These are phyloP conservation scores for Brotogeris chrysoptera DNA, from an alignment of 2,797 vertebrate species.

Conservation along the genomic window DNA sequence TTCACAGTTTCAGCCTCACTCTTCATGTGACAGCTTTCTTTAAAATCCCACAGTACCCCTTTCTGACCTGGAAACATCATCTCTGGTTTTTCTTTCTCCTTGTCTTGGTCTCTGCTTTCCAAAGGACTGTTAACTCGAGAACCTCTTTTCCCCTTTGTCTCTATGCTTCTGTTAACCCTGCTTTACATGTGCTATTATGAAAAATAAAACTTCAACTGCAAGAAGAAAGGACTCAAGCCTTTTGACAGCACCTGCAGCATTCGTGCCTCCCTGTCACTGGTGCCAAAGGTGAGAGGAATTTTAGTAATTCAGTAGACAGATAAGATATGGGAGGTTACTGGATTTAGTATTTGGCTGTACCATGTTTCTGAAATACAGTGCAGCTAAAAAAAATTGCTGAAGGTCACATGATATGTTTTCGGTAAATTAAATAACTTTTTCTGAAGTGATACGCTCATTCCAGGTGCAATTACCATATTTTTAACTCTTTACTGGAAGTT, in stretches of 20 bases:
- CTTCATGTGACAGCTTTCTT: not conserved
- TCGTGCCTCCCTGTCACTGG: not conserved
- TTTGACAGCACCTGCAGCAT: not conserved
- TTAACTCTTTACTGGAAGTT: not conserved
- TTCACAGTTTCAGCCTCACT: not conserved
- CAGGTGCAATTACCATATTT: not conserved
- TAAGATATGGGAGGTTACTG: constrained; percentile 12
- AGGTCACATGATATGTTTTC: not conserved
- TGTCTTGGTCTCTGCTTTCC: not conserved
- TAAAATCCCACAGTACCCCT: not conserved
- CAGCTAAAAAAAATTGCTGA: not conserved
- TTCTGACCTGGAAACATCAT: constrained; percentile 8
- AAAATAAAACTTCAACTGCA: not conserved
- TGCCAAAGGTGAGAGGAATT: constrained; percentile 34
- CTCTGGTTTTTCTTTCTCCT: not conserved
- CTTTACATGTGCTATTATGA: not conserved
- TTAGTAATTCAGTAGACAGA: constrained; percentile 1
- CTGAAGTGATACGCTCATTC: not conserved
- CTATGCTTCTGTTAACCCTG: not conserved
- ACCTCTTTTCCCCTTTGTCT: not conserved
- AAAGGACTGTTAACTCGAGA: not conserved
- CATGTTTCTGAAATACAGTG: not conserved
- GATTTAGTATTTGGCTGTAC: constrained; percentile 14
- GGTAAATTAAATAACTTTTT: not conserved
- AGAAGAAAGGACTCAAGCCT: not conserved